Percentiles rank a stretch among this genome's conserved stretches.
Conservation (phyloP, 2,888 invertebrate genomes). For the Drosophila longiperda region DNA sequence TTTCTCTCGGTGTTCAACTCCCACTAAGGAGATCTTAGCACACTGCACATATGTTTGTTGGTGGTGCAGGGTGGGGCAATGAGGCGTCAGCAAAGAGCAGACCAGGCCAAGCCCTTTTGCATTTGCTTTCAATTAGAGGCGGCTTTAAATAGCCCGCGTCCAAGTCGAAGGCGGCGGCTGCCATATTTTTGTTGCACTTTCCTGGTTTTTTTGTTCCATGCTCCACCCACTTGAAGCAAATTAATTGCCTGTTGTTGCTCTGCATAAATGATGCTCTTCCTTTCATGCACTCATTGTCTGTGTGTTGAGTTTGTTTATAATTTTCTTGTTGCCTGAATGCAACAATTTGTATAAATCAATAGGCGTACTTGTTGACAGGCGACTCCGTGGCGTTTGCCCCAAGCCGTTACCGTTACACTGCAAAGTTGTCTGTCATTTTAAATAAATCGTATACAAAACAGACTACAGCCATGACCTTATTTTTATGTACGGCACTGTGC, state of each 20-base stretch:
- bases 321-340: slow-evolving; percentile 25
- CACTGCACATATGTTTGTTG: slow-evolving; percentile 27
- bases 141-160: slow-evolving; percentile 35
- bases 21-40: slow-evolving; percentile 8
- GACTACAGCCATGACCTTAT: slow-evolving; percentile 60
- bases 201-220: slow-evolving; percentile 13
- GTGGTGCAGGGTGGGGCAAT: slow-evolving; percentile 23
- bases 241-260: slow-evolving; percentile 56
- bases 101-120: slow-evolving; percentile 36
- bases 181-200: slow-evolving; percentile 61
- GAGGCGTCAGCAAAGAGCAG: slow-evolving; percentile 12
- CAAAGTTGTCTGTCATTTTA: slow-evolving; percentile 25
- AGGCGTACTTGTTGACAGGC: slow-evolving; percentile 67
- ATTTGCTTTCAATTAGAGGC: slow-evolving; percentile 58
- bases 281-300: slow-evolving; percentile 3
- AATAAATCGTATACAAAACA: slow-evolving; percentile 41
- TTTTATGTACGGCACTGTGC: slow-evolving; percentile 68
- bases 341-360: slow-evolving; percentile 73
- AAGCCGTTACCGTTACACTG: slow-evolving; percentile 34
- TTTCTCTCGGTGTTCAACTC: slow-evolving; percentile 1
- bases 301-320: not conserved
- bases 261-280: slow-evolving; percentile 65
- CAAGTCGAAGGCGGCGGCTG: slow-evolving; percentile 31
- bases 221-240: slow-evolving; percentile 48
- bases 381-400: slow-evolving; percentile 29